Percentiles rank a stretch among this genome's conserved stretches.
phyloP scores from a whole-genome alignment of 2,888 invertebrate species.

The Operophtera brumata region DNA sequence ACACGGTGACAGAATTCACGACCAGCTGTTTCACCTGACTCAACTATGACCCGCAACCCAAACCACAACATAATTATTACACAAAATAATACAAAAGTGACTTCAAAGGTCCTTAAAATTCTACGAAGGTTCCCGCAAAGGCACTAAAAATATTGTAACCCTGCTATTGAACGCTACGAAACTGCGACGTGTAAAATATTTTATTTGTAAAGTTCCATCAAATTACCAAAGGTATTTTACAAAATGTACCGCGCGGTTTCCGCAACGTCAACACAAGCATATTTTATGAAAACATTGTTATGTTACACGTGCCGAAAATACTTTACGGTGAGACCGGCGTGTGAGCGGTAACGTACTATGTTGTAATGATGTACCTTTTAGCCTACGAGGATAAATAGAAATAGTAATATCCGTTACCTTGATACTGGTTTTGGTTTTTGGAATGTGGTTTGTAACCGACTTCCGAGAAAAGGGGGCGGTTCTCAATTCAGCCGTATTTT shows the following conservation, averaged over 20 bases:
- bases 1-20: background rate
- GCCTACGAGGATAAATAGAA: no score
- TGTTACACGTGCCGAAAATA: constrained; percentile 19
- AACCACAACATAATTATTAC: no score
- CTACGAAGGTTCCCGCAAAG: background rate
- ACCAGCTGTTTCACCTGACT: background rate
- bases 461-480: no score
- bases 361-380: background rate
- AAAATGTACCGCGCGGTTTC: constrained; percentile 8
- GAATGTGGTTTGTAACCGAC: no score
- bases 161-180: background rate
- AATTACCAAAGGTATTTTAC: constrained; percentile 10
- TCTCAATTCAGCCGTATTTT: no score
- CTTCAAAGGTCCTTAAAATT: background rate
- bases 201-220: constrained; percentile 1
- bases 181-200: constrained; percentile 9
- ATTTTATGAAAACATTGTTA: constrained; percentile 18
- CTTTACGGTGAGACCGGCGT: constrained; percentile 10
- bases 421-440: no score
- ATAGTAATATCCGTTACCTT: no score
- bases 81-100: no score
- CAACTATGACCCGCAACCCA: no score
- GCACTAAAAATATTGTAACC: background rate
- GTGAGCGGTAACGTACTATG: background rate
- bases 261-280: constrained; percentile 14